Evolutionary conservation across 2,888 invertebrate species (phyloP).

Genomic region (Lithophane ornitopus): DNA sequence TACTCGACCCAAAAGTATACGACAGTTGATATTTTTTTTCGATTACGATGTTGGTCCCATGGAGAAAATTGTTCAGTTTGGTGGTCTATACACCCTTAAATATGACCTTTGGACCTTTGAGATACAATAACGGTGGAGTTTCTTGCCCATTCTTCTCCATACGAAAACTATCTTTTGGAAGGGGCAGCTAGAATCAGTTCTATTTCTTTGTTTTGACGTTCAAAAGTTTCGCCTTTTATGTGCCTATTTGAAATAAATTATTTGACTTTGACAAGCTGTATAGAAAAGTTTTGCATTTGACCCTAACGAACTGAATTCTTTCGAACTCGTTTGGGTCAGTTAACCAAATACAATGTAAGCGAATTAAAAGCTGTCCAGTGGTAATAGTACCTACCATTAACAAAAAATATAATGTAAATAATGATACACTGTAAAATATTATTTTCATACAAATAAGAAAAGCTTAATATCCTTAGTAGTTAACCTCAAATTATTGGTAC

Average conservation of each 20-base stretch:
- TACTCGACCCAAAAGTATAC: background rate
- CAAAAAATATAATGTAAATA: background rate
- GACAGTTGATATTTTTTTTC: background rate
- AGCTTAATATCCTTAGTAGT: background rate
- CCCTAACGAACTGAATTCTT: background rate
- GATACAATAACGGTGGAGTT: too few relatives aligned
- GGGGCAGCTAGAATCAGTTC: too few relatives aligned
- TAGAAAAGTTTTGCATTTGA: background rate
- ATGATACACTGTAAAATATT: background rate
- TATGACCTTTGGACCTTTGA: too few relatives aligned
- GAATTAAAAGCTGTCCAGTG: background rate
- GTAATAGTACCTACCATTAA: background rate
- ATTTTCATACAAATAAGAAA: background rate
- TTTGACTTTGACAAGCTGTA: too few relatives aligned
- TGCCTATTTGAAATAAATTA: too few relatives aligned
- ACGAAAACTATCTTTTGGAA: too few relatives aligned
- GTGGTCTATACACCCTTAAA: too few relatives aligned
- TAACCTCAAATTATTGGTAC: background rate
- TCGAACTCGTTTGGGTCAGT: background rate
- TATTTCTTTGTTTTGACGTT: too few relatives aligned
- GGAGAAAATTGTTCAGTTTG: too few relatives aligned
- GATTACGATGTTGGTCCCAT: too few relatives aligned
- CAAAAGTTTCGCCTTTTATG: too few relatives aligned
- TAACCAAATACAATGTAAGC: background rate
- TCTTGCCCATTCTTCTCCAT: too few relatives aligned